These are phyloP conservation scores for Typhlichthys subterraneus DNA, from an alignment of 2,797 vertebrate genomes.

Conservation along the genomic window DNA sequence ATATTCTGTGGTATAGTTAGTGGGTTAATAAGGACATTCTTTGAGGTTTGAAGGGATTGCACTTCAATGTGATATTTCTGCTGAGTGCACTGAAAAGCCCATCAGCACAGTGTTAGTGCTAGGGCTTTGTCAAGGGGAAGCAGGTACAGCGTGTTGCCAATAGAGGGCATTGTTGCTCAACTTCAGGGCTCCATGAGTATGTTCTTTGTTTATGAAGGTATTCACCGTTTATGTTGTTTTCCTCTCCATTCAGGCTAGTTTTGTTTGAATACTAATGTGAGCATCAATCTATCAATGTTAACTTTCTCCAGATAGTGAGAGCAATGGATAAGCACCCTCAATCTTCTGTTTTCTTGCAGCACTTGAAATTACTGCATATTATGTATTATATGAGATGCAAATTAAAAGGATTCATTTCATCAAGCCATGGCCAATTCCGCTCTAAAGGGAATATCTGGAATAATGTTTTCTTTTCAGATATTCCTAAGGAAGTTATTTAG, in stretches of 20 bases:
- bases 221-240: constrained; percentile 42
- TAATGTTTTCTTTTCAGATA: constrained; percentile 29
- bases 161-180: constrained; percentile 85
- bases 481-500: constrained; percentile 33
- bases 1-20: constrained; percentile 66
- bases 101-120: constrained; percentile 48
- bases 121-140: constrained; percentile 48
- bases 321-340: constrained; percentile 43
- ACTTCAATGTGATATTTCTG: constrained; percentile 78
- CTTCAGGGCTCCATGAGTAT: constrained; percentile 46
- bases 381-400: constrained; percentile 68
- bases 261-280: constrained; percentile 58
- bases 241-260: constrained; percentile 45
- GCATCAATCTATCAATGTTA: constrained; percentile 50
- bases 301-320: constrained; percentile 37
- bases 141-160: constrained; percentile 63
- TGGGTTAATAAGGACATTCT: constrained; percentile 74
- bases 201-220: constrained; percentile 64
- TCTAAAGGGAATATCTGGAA: constrained; percentile 50
- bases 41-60: constrained; percentile 76
- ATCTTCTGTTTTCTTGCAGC: constrained; percentile 53
- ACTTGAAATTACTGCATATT: constrained; percentile 60
- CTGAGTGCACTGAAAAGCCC: constrained; percentile 72
- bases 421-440: constrained; percentile 47
- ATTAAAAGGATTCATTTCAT: constrained; percentile 71